Base-by-base conservation (phyloP, 2,888 invertebrate genomes). In the Malacosoma neustria region DNA sequence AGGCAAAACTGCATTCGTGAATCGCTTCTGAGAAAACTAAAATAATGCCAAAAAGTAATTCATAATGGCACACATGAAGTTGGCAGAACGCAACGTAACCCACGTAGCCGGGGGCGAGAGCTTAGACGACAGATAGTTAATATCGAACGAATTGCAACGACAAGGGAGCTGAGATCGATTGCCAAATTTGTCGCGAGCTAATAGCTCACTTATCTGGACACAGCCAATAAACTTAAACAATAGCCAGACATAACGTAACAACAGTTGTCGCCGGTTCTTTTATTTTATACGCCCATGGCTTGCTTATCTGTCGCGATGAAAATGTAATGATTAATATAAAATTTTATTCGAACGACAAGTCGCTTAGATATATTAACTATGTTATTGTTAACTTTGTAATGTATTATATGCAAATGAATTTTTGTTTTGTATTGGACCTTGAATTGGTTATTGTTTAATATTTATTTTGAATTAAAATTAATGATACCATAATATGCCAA, bases 211-310 rank as follows among this genome's bases (percentile, higher is more conserved):
- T 62, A 62, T 62, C 62, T 59, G 47, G 38, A 38, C 50, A 47
- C 54, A 61, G 55, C 54, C 58, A 54, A 54, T 61, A 61, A 49
- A 50, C 51, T 42, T 52, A 55, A 43, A 62, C 62, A 61, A 62
- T 60, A 45, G 56, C 35, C 48, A 22, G 22, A 22, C 22, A 22
- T 56, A 51, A 57, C 51, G 51, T 46, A 53, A 57, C 53, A 42
- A 38, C 54, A 45, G 43, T 44, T 45, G n/a, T 47, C 46, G 48
- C 43, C 43, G 46, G 55, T 46, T 44, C 40, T 34, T 32, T 36
- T 12, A 11, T 31, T 11, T 31, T 6, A 6, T 31, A 12, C 31
- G 31, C 31, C 12, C 11, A 11, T 12, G 4, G 31, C 31, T 5
- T 12, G 31, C 31, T 5, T 12, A 11, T 11, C 11, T 6, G 31